Conservation (phyloP, 2,113 vertebrate species). For the Amazona guildingii region DNA sequence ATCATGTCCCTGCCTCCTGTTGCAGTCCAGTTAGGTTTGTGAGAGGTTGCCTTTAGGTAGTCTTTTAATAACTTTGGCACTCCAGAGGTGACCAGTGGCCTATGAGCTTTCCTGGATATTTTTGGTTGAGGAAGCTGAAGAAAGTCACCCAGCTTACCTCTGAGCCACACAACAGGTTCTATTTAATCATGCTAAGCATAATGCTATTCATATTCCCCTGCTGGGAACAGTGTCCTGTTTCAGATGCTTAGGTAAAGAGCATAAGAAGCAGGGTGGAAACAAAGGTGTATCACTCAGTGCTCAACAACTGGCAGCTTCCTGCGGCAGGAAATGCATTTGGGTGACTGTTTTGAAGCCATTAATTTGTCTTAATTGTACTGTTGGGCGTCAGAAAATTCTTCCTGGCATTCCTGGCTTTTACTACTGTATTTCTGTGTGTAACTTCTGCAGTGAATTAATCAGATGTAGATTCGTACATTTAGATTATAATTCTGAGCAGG, state of each 20-base stretch:
- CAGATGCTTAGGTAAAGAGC: not conserved
- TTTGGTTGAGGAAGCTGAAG: not conserved
- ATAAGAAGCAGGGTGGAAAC: not conserved
- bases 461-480: not conserved
- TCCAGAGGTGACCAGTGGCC: not conserved
- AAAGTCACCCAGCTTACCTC: not conserved
- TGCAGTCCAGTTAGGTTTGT: not conserved
- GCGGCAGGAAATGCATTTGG: not conserved
- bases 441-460: not conserved
- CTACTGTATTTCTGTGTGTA: not conserved
- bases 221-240: not conserved
- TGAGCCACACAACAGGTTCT: not conserved
- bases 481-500: not conserved
- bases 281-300: not conserved
- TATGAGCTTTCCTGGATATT: not conserved
- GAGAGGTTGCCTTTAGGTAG: not conserved
- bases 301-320: not conserved
- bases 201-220: not conserved
- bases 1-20: not conserved
- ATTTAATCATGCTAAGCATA: not conserved
- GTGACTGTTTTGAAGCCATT: not conserved
- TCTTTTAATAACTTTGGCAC: not conserved
- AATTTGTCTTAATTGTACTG: not conserved
- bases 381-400: not conserved
- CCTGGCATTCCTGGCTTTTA: not conserved